Percentiles rank a stretch among this genome's conserved stretches.
Conservation (phyloP, 2,888 invertebrate genomes). For the Sericinus montela region DNA sequence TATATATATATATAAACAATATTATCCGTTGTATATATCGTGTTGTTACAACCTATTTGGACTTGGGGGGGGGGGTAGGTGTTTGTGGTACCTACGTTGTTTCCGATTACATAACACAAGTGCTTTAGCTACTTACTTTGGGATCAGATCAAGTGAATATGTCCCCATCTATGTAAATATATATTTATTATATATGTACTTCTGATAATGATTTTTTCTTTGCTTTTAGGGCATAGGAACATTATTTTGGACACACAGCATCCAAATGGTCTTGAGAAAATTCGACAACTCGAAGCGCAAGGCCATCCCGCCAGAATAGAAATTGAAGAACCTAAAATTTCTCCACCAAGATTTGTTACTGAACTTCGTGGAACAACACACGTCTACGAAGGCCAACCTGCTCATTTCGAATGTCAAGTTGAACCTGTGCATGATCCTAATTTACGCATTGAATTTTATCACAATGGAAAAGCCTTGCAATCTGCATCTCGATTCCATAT, state of each 20-base stretch:
- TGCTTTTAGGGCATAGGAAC: constrained; percentile 84
- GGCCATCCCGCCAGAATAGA: constrained; percentile 88
- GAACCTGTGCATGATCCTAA: constrained; percentile 95
- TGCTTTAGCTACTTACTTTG: too few relatives aligned
- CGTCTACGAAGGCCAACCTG: constrained; percentile 94
- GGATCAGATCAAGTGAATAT: too few relatives aligned
- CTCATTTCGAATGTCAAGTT: constrained; percentile 97
- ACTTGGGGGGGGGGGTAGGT: too few relatives aligned
- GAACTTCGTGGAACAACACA: constrained; percentile 93
- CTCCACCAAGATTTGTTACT: constrained; percentile 90
- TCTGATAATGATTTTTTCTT: constrained; percentile 1
- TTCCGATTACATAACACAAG: too few relatives aligned
- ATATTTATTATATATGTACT: too few relatives aligned
- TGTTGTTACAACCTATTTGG: too few relatives aligned
- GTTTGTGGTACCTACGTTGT: too few relatives aligned
- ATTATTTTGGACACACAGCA: constrained; percentile 95
- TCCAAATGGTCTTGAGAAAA: constrained; percentile 94
- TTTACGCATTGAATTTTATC: constrained; percentile 93
- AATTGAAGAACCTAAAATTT: constrained; percentile 88
- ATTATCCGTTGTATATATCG: too few relatives aligned
- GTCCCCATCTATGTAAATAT: too few relatives aligned
- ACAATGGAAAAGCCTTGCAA: constrained; percentile 94
- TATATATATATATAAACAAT: too few relatives aligned
- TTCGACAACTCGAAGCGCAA: constrained; percentile 93
- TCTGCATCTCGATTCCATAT: constrained; percentile 96